Evolutionary conservation across 2,113 vertebrate species (phyloP).

Genomic region (Python bivittatus): DNA sequence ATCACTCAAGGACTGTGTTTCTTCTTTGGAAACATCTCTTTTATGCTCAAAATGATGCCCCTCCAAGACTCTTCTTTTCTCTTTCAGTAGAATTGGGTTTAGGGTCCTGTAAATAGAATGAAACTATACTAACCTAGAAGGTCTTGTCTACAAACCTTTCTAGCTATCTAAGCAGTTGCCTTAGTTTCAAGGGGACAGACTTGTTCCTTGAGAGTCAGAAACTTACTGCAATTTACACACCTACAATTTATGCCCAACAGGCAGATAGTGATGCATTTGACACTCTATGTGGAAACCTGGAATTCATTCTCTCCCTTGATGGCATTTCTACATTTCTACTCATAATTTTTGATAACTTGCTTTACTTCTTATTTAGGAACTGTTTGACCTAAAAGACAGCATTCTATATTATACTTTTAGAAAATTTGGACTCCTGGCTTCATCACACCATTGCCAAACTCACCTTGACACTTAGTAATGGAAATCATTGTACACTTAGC

Average conservation of each 20-base stretch:
- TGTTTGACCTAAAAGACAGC: not conserved
- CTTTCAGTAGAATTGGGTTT: not conserved
- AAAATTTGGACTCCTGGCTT: not conserved
- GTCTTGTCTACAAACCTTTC: too few species aligned
- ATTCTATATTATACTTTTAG: not conserved
- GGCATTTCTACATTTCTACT: too few species aligned
- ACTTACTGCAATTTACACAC: not conserved
- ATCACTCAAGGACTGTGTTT: not conserved
- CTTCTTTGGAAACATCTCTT: not conserved
- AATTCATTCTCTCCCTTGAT: too few species aligned
- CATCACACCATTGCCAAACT: not conserved
- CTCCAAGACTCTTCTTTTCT: not conserved
- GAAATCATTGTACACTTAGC: too few species aligned
- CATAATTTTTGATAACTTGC: too few species aligned
- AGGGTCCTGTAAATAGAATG: too few species aligned
- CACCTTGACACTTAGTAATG: not conserved
- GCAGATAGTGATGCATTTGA: too few species aligned
- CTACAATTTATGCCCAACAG: not conserved
- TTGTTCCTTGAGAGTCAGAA: too few species aligned
- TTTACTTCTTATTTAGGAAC: not conserved
- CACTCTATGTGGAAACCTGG: too few species aligned
- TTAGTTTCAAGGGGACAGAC: not conserved
- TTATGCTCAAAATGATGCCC: not conserved
- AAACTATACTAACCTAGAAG: too few species aligned
- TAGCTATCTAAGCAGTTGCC: not conserved